Percentiles rank a stretch among this genome's conserved stretches.
Evolutionary conservation across 2,797 vertebrate genomes (phyloP).

Genomic region (Chrosomus eos): DNA sequence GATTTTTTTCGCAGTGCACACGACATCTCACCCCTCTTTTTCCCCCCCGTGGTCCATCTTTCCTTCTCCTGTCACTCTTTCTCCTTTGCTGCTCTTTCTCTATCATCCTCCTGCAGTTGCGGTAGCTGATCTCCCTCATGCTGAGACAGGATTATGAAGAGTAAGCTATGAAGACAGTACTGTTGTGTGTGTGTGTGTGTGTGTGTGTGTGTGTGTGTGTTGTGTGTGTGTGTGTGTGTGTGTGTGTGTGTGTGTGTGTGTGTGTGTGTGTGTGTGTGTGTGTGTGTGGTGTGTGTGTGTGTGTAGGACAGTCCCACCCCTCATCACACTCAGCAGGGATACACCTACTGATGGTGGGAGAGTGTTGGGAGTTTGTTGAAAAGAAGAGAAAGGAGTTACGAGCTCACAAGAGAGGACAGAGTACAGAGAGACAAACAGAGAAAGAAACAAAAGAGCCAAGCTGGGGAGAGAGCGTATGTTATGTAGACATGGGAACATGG

Average conservation of each 20-base stretch:
- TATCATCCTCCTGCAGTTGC: constrained; percentile 53
- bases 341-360: constrained; percentile 53
- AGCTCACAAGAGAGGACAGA: background rate
- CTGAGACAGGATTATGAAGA: constrained; percentile 57
- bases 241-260: constrained; percentile 32
- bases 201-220: constrained; percentile 29
- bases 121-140: constrained; percentile 56
- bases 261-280: constrained; percentile 14
- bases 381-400: constrained; percentile 1
- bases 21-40: constrained; percentile 45
- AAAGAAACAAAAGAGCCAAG: constrained; percentile 20
- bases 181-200: background rate
- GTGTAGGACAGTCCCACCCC: constrained; percentile 54
- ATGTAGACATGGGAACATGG: constrained; percentile 40
- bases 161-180: constrained; percentile 44
- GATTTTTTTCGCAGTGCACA: background rate
- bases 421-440: constrained; percentile 3
- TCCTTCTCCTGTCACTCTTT: constrained; percentile 45
- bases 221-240: background rate
- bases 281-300: no score
- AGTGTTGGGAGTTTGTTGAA: constrained; percentile 13
- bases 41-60: constrained; percentile 41
- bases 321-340: constrained; percentile 48
- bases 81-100: constrained; percentile 46
- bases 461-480: constrained; percentile 31